These are phyloP conservation scores for Maccullochella peelii DNA, from an alignment of 2,113 vertebrate species.

Conservation along the genomic window DNA sequence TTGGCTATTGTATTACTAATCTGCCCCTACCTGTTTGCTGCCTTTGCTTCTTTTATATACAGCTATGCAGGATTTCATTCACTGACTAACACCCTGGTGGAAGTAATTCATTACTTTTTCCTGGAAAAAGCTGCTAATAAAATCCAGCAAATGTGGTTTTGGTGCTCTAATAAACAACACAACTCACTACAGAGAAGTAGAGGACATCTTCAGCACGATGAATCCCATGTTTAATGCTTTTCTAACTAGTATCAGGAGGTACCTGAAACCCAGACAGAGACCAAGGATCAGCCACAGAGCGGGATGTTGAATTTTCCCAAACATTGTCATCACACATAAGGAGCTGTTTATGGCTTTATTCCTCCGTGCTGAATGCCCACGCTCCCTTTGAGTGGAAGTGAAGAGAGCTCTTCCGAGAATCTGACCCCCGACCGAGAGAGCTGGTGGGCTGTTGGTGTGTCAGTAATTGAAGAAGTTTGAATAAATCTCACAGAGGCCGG, in stretches of 20 bases:
- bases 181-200: neutral
- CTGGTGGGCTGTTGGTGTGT: conserved; percentile 38
- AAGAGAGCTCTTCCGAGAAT: conserved; percentile 55
- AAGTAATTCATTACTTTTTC: conserved; percentile 33
- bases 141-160: conserved; percentile 6
- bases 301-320: conserved; percentile 38
- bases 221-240: neutral
- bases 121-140: conserved; percentile 16
- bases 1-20: conserved; percentile 56
- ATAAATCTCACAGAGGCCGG: conserved; percentile 55
- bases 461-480: conserved; percentile 56
- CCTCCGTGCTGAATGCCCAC: neutral
- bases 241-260: neutral
- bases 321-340: conserved; percentile 38
- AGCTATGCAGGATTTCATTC: conserved; percentile 18
- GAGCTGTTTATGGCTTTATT: conserved; percentile 35
- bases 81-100: conserved; percentile 39
- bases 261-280: neutral
- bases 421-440: conserved; percentile 38
- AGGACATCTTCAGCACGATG: neutral
- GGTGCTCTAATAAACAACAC: conserved; percentile 7
- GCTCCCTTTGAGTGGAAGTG: conserved; percentile 7
- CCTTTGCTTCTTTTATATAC: conserved; percentile 33
- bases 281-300: neutral
- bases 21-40: conserved; percentile 40